Percentiles rank a stretch among this genome's conserved stretches.
Conservation (phyloP, 2,888 invertebrate species). For the Trachelus tabidus region DNA sequence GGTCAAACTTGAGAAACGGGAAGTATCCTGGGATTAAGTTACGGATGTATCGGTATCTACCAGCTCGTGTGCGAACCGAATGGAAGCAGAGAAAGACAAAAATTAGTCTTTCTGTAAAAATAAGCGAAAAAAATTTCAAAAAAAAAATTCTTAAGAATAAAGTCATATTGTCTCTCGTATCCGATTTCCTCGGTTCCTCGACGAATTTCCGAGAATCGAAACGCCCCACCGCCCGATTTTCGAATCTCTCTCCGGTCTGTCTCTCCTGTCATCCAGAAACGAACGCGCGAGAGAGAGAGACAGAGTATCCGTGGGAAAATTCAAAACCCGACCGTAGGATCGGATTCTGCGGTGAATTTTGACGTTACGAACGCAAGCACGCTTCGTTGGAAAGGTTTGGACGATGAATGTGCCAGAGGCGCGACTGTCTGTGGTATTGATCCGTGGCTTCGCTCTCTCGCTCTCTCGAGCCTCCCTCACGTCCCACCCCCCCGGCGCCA, state of each 20-base stretch:
- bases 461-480: constrained; percentile 5
- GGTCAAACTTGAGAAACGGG: background rate
- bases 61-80: too few relatives aligned
- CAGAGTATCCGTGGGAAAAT: background rate
- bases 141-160: background rate
- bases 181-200: background rate
- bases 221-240: background rate
- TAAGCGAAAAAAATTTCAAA: background rate
- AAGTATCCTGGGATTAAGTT: background rate
- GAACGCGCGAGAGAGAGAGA: background rate
- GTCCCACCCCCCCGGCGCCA: constrained; percentile 4
- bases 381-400: constrained; percentile 43
- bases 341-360: background rate
- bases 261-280: background rate
- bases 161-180: background rate
- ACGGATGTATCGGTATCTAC: too few relatives aligned
- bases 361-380: constrained; percentile 22
- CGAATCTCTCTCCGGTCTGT: background rate
- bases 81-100: background rate
- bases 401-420: constrained; percentile 51
- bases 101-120: background rate
- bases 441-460: constrained; percentile 51
- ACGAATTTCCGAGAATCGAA: background rate
- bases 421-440: constrained; percentile 63
- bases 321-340: background rate